phyloP scores from a whole-genome alignment of 2,113 vertebrate species.

The Dissostichus mawsoni region DNA sequence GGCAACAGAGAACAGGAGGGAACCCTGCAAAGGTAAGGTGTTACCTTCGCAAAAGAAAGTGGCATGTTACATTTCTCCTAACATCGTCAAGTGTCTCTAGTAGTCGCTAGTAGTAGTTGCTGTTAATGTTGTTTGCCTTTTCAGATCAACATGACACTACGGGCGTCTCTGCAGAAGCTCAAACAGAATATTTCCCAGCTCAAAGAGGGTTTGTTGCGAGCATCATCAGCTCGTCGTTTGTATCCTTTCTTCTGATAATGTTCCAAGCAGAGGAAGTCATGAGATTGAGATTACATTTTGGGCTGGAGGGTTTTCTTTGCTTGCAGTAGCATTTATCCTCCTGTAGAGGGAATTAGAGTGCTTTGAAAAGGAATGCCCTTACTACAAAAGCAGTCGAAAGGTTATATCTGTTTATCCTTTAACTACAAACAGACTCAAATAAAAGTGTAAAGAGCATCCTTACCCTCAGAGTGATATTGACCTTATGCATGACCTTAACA shows the following conservation, averaged over 20 bases:
- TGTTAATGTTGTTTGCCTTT: conserved; percentile 33
- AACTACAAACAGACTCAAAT: neutral
- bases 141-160: conserved; percentile 92
- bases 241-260: conserved; percentile 84
- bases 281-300: conserved; percentile 13
- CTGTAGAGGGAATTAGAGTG: conserved; percentile 72
- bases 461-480: neutral
- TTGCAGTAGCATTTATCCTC: conserved; percentile 34
- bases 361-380: conserved; percentile 34
- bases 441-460: neutral
- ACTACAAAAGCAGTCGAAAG: neutral
- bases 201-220: conserved; percentile 89
- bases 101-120: neutral
- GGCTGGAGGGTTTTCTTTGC: neutral
- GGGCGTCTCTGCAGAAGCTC: conserved; percentile 90
- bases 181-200: conserved; percentile 91
- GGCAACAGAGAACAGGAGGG: conserved; percentile 89
- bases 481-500: conserved; percentile 58
- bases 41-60: neutral
- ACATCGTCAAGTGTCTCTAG: neutral
- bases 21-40: conserved; percentile 89
- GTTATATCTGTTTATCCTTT: neutral
- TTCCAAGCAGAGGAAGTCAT: conserved; percentile 9
- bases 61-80: neutral
- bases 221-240: conserved; percentile 89